phyloP scores from a whole-genome alignment of 1,140 invertebrate species.

The Triops longicaudatus region DNA sequence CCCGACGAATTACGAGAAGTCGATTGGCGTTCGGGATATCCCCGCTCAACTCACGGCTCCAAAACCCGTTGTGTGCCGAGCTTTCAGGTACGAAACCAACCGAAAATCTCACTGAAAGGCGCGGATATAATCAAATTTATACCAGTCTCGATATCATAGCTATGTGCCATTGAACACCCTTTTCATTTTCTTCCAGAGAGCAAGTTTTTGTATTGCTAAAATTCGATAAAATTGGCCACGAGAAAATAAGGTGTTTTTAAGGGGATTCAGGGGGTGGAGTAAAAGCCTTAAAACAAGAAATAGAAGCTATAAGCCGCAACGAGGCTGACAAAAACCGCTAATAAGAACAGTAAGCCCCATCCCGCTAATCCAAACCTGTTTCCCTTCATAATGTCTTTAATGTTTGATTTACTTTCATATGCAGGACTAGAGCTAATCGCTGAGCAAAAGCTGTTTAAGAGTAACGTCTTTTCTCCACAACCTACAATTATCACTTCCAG shows the following conservation, averaged over 20 bases:
- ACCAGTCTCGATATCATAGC: no score
- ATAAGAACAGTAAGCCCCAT: neutral
- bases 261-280: neutral
- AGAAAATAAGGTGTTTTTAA: neutral
- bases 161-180: no score
- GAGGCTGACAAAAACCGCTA: neutral
- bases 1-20: neutral
- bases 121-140: neutral
- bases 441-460: constrained; percentile 8
- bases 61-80: no score
- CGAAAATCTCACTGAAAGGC: neutral
- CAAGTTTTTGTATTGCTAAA: neutral
- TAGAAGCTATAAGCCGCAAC: neutral
- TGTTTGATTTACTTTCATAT: neutral
- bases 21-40: neutral
- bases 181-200: neutral
- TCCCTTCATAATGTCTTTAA: neutral
- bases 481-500: neutral
- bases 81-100: neutral
- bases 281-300: constrained; percentile 11
- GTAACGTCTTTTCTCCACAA: constrained; percentile 5
- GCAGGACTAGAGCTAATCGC: neutral
- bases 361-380: neutral
- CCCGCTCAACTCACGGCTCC: neutral
- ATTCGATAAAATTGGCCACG: neutral